A percentile compares a stretch with the other conserved stretches of the same genome.
phyloP scores from a whole-genome alignment of 2,113 vertebrate genomes.

The Periophthalmodon schlosseri region DNA sequence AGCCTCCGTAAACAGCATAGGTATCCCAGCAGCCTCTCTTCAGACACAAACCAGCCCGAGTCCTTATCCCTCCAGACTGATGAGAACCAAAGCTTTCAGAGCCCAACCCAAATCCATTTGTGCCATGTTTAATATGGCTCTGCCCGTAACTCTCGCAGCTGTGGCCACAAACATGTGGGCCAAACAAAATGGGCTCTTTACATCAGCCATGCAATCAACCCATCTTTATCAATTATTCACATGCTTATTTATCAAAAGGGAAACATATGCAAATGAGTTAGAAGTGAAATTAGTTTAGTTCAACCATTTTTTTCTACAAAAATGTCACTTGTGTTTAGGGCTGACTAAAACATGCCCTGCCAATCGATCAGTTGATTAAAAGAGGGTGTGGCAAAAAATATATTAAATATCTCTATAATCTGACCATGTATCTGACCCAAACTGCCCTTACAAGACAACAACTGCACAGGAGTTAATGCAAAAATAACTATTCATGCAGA shows the following conservation, averaged over 20 bases:
- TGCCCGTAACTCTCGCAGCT: not conserved
- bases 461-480: too few relatives aligned
- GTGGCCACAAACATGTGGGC: not conserved
- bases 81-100: not conserved
- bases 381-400: too few relatives aligned
- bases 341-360: too few relatives aligned
- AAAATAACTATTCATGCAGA: too few relatives aligned
- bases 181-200: not conserved
- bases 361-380: too few relatives aligned
- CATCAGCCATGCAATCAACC: constrained; percentile 1
- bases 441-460: too few relatives aligned
- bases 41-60: not conserved
- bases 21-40: not conserved
- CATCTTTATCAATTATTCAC: constrained; percentile 7
- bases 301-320: not conserved
- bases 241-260: not conserved
- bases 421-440: too few relatives aligned
- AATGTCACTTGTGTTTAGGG: too few relatives aligned
- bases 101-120: not conserved
- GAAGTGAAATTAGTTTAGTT: not conserved
- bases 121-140: not conserved
- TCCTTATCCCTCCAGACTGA: not conserved
- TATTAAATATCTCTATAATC: too few relatives aligned
- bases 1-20: not conserved
- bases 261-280: not conserved